Evolutionary conservation across 2,888 invertebrate species (phyloP), one percentile per base, ranked within the genome.

Genomic region (Brachylomia viminalis): DNA sequence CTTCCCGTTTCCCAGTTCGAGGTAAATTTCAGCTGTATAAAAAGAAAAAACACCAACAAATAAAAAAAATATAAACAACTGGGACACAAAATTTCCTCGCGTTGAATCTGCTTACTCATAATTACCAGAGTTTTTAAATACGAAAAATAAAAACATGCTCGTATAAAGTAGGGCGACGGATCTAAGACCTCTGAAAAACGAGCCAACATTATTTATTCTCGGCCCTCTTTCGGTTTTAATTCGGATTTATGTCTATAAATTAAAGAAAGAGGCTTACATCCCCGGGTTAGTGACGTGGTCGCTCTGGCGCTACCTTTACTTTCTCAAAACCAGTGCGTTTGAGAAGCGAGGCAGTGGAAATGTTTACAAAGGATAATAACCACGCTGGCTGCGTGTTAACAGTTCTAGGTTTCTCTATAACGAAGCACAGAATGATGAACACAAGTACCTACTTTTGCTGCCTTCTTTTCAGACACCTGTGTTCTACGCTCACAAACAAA

Each of bases 141-240:
- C 90, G 88, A 92, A 92, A 94, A 93, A 93, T 92, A 93, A 94
- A 94, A 94, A 94, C 93, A 93, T 90, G 91, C 87, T 79, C 90
- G 91, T 92, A 93, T 93, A 94, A 93, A 94, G 94, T 93, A 90
- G 92, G 90, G 91, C 88, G 90, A 86, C 86, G 92, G 93, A 93
- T 94, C 94, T 95, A 95, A 95, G 95, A 93, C 95, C 94, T 93
- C 92, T 95, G 93, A 95, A 94, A 95, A 95, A 95, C 92, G 95
- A 93, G 92, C 86, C 85, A 87, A 90, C 94, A 95, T 95, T 95
- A 95, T 95, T 95, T 95, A 95, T 95, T 92, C 92, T 90, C 78
- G 91, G 91, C 91, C 93, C 93, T 94, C 93, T 94, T 95, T 93
- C 89, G 90, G 92, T 94, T 95, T 95, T 95, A 95, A 96, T 95